Base-by-base conservation (phyloP, 2,888 invertebrate genomes). In the Notocelia uddmanniana region DNA sequence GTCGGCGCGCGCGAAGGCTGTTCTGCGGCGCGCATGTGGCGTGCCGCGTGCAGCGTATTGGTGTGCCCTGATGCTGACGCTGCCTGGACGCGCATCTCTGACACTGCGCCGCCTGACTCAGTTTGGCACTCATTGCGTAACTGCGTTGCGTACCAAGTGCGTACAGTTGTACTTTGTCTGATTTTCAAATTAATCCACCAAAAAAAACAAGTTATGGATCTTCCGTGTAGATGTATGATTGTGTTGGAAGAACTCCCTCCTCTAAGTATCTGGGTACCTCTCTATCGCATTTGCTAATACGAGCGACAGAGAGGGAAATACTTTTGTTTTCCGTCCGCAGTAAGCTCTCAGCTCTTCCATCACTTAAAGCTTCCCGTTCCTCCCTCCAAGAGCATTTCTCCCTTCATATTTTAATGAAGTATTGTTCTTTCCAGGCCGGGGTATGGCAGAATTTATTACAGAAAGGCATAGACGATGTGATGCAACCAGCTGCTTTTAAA, bases 121-220 rank as follows among this genome's bases (percentile, higher is more conserved):
- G 78, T 89, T 52, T 93, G 93, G 93, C 93, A 93, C 73, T 90
- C 91, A 3, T 82, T 93, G 0, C 79, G 86, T 69, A 91, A 93
- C 82, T 93, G 93, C 66, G 88, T 92, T 13, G 88, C 90, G 21
- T 90, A 93, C 74, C 93, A 93, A 88, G 93, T 91, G 73, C 34
- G 55, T 60, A 37, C 9, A 13, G 3, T 6, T n/a, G 15, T 50
- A 13, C n/a, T 18, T 37, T 31, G 5, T 31, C 8, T 31, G 8
- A 31, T 6, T 26, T 26, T 2, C 0, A 31, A 31, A 31, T 5
- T 31, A 31, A 31, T n/a, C n/a, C 31, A 31, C 31, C 5, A 31
- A 31, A 31, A 31, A 8, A 31, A 31, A 31, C 26, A n/a, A n/a
- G n/a, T n/a, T n/a, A n/a, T n/a, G n/a, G n/a, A n/a, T n/a, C n/a